Percentiles rank a stretch among this genome's conserved stretches.
Evolutionary conservation across 2,113 vertebrate genomes (phyloP).

Genomic region (Osmerus eperlanus): DNA sequence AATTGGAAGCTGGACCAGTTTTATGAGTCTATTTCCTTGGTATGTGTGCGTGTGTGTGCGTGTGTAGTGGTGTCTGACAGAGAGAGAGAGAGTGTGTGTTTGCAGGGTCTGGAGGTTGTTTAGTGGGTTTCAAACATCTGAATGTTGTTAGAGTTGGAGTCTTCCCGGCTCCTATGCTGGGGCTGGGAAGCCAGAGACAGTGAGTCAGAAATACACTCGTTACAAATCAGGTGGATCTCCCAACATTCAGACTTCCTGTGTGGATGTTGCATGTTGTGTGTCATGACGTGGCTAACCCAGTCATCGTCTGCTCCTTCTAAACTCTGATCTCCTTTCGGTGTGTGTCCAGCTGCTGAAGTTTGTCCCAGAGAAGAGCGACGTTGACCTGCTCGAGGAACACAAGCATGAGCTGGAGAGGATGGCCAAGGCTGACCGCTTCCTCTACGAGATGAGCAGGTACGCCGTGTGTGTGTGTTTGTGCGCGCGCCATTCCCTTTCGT

Average conservation of each 20-base stretch:
- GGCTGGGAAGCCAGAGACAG: background rate
- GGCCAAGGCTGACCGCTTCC: slow-evolving; percentile 96
- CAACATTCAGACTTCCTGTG: too few species aligned
- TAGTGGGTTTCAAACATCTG: slow-evolving; percentile 6
- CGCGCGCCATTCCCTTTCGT: background rate
- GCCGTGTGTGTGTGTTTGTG: background rate
- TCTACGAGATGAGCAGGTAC: slow-evolving; percentile 99
- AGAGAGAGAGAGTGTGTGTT: background rate
- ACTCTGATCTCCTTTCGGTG: background rate
- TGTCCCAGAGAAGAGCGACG: slow-evolving; percentile 92
- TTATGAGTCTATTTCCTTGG: background rate
- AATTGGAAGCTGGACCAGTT: slow-evolving; percentile 5
- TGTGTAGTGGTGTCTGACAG: background rate
- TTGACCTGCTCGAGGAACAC: slow-evolving; percentile 94
- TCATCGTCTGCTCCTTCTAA: too few species aligned
- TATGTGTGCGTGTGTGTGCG: background rate
- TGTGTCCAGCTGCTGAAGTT: slow-evolving; percentile 89
- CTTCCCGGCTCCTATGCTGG: background rate
- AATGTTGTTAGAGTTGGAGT: background rate
- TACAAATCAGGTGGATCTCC: too few species aligned
- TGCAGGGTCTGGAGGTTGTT: background rate
- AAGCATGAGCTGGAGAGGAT: slow-evolving; percentile 96
- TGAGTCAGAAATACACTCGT: background rate
- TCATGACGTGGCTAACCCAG: too few species aligned
- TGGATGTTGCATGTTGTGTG: too few species aligned